A percentile compares a stretch with the other conserved stretches of the same genome.
Evolutionary conservation across 1,140 invertebrate species (phyloP).

Genomic region (Triops longicaudatus): DNA sequence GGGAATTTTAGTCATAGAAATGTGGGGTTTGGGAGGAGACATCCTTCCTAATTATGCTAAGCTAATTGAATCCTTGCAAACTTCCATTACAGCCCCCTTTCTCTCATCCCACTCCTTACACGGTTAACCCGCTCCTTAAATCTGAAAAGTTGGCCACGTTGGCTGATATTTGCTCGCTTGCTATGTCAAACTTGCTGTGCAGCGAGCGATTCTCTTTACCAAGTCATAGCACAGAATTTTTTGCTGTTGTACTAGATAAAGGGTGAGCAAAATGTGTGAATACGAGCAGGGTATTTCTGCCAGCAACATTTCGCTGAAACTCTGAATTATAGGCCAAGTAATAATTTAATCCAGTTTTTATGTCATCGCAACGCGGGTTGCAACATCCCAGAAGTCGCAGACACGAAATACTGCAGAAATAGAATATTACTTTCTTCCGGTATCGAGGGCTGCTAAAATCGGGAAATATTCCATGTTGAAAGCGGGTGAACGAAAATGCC

Average conservation of each 20-base stretch:
- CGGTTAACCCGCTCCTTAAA: background rate
- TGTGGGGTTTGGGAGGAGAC: background rate
- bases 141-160: background rate
- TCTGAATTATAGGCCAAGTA: background rate
- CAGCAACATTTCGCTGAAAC: background rate
- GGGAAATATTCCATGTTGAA: too few species aligned
- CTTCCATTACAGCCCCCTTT: background rate
- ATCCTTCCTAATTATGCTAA: conserved; percentile 15
- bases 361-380: background rate
- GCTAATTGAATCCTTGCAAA: conserved; percentile 8
- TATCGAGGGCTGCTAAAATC: too few species aligned
- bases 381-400: too few species aligned
- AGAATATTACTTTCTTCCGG: too few species aligned
- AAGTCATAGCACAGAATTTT: background rate
- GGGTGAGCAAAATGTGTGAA: too few species aligned
- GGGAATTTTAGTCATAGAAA: background rate
- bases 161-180: background rate
- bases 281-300: background rate
- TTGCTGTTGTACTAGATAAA: too few species aligned
- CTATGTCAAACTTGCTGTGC: background rate
- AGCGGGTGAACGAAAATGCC: too few species aligned
- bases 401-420: too few species aligned
- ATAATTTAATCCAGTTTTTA: background rate
- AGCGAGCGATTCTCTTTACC: background rate
- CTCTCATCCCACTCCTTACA: background rate